A percentile compares a stretch with the other conserved stretches of the same genome.
These are phyloP conservation scores for Disparrhopalites patrizii DNA, from an alignment of 2,888 invertebrate species.

Conservation along the genomic window DNA sequence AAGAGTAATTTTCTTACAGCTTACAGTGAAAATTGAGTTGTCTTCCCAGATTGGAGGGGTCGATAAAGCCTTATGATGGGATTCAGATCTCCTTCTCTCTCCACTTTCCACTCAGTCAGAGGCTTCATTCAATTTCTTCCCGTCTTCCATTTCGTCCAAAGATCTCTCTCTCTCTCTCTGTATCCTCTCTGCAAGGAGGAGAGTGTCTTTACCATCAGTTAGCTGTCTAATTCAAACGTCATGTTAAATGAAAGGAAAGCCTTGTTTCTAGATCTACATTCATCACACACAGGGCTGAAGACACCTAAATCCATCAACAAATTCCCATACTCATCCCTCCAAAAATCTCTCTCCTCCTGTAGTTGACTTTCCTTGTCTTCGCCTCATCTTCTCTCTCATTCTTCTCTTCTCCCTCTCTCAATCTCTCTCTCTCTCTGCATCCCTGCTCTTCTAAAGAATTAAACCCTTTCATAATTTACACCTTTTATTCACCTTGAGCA, in stretches of 20 bases:
- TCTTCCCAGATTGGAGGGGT: conserved; percentile 4
- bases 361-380: neutral
- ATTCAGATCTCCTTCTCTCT: neutral
- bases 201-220: conserved; percentile 10
- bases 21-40: conserved; percentile 17
- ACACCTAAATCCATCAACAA: too few species aligned
- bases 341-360: neutral
- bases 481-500: too few species aligned
- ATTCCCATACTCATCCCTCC: too few species aligned
- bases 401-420: too few species aligned
- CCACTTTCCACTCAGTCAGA: conserved; percentile 1
- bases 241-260: conserved; percentile 6
- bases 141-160: too few species aligned
- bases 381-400: too few species aligned
- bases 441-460: too few species aligned
- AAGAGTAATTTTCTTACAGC: conserved; percentile 15
- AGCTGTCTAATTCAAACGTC: conserved; percentile 15
- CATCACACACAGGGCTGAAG: neutral
- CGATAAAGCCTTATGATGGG: conserved; percentile 10
- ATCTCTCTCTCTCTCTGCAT: too few species aligned
- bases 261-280: neutral
- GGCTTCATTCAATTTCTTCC: conserved; percentile 12
- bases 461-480: too few species aligned
- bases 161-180: too few species aligned
- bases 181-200: too few species aligned